These are phyloP conservation scores for Cathartes aura DNA, from an alignment of 2,113 vertebrate genomes.

Conservation along the genomic window DNA sequence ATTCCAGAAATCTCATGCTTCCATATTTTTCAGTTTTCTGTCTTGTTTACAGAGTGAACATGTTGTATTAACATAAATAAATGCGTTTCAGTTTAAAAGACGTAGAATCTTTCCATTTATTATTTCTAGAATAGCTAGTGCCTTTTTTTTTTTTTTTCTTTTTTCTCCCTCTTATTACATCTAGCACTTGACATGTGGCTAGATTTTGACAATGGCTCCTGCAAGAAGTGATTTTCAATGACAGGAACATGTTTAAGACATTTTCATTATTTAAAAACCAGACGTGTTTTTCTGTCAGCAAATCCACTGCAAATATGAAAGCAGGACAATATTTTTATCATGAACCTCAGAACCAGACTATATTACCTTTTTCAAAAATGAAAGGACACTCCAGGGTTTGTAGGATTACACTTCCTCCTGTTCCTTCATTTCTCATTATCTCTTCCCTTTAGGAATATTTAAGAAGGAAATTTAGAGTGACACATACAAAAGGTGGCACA, in stretches of 20 bases:
- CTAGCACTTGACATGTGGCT: background rate
- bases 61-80: background rate
- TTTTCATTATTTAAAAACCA: slow-evolving; percentile 36
- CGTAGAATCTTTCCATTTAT: background rate
- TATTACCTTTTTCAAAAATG: background rate
- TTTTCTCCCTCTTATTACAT: background rate
- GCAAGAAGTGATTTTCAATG: slow-evolving; percentile 25
- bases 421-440: background rate
- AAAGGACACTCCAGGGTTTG: background rate
- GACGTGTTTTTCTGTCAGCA: background rate
- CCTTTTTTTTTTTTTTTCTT: background rate
- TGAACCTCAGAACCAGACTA: background rate
- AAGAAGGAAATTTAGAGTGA: background rate
- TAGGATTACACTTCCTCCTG: background rate
- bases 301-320: background rate
- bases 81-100: background rate
- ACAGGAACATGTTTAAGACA: background rate
- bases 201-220: background rate
- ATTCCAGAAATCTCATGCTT: background rate
- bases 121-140: background rate
- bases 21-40: background rate
- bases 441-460: background rate
- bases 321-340: background rate
- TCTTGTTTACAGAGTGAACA: background rate
- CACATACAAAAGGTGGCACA: background rate